Base-by-base conservation (phyloP, 2,113 vertebrate species). In the Siniperca knerii region DNA sequence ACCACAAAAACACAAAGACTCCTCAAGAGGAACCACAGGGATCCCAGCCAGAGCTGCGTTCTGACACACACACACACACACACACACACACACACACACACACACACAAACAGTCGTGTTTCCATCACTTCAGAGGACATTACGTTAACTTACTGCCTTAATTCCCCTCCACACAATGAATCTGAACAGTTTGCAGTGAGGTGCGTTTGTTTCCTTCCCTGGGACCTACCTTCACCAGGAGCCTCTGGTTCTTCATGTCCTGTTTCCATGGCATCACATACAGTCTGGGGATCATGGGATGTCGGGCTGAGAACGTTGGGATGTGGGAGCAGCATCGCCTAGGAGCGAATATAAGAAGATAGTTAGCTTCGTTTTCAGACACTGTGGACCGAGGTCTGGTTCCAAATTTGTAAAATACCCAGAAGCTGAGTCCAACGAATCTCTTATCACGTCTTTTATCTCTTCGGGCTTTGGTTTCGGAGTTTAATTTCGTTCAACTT, bases 231-330 rank as follows among this genome's bases (percentile, higher is more conserved):
- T 95, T 92, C 75, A 96, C 84, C 75, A 93, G 91, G 7, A 96
- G 77, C 21, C 80, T 93, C 73, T 89, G 95, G 92, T 96, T 95
- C 70, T 90, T 66, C 89, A 85, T 95, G 77, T 90, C 94, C 85
- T 96, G 92, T 90, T 94, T 97, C 94, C 94, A 97, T 37, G 94
- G 93, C 95, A 96, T 95, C 75, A 94, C 88, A 7, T 95, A 96
- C 46, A 55, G 79, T 55, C 68, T 83, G 61, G 95, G 85, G 13
- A 97, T 94, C 84, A 95, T 91, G 77, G 93, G 92, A 82, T 78
- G 73, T 61, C 58, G 90, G 40, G 33, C 65, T 23, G 87, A 92
- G 67, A 95, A 93, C n/a, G 81, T 55, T 55, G 94, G 83, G 20
- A 87, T 12, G 86, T 90, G 92, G 20, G 79, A 75, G 3, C 77